Conservation (phyloP, 2,888 invertebrate species). For the Thera britannica region DNA sequence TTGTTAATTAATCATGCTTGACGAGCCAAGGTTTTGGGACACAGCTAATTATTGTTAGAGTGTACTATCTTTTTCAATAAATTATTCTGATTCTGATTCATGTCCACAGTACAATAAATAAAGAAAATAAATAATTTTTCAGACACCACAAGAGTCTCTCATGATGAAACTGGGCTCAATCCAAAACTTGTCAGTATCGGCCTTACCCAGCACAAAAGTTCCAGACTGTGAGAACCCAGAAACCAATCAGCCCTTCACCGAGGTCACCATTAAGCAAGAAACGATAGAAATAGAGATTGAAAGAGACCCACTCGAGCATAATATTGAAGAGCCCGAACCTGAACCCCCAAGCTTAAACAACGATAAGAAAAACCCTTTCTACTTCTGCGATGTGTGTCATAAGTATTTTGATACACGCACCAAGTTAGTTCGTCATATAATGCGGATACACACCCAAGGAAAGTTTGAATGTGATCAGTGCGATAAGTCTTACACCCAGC, state of each 20-base stretch:
- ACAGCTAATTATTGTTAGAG: too few relatives aligned
- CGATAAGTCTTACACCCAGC: slow-evolving; percentile 12
- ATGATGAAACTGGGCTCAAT: slow-evolving; percentile 17
- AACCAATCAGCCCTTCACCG: neutral
- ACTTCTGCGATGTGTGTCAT: slow-evolving; percentile 18
- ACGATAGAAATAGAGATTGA: slow-evolving; percentile 9
- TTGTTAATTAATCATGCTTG: too few relatives aligned
- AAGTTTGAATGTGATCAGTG: slow-evolving; percentile 17
- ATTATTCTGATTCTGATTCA: too few relatives aligned
- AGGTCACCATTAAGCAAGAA: slow-evolving; percentile 6
- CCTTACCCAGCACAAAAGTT: neutral
- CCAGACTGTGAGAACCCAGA: neutral
- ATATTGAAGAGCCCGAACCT: neutral
- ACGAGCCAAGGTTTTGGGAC: too few relatives aligned
- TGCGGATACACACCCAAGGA: slow-evolving; percentile 11
- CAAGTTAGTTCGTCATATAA: slow-evolving; percentile 21
- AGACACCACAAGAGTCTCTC: slow-evolving; percentile 6
- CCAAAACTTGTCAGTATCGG: slow-evolving; percentile 7
- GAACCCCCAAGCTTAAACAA: neutral
- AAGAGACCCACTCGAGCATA: slow-evolving; percentile 16
- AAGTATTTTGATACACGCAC: slow-evolving; percentile 16
- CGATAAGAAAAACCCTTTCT: neutral
- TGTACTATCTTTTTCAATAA: too few relatives aligned
- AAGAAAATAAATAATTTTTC: neutral
- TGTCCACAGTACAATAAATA: neutral